A percentile compares a stretch with the other conserved stretches of the same genome.
Evolutionary conservation across 1,140 invertebrate genomes (phyloP).

Genomic region (Aphidius ervi): DNA sequence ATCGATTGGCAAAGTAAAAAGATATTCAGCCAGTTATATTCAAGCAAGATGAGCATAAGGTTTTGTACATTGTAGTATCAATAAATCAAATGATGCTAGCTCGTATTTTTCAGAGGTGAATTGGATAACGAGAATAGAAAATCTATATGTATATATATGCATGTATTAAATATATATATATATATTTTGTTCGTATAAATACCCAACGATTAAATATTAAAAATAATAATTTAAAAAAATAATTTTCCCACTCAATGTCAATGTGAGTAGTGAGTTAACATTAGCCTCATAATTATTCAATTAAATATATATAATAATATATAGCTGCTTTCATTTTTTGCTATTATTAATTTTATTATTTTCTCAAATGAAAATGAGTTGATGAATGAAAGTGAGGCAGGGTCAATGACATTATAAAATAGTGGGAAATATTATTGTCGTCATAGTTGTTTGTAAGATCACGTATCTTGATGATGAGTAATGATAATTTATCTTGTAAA

Average conservation of each 20-base stretch:
- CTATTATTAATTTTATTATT: too few species aligned
- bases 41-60: neutral
- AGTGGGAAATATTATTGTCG: neutral
- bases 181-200: neutral
- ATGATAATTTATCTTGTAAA: constrained; percentile 27
- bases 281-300: too few species aligned
- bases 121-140: constrained; percentile 13
- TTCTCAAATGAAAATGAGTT: neutral
- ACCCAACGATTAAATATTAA: too few species aligned
- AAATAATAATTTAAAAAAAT: too few species aligned
- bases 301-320: too few species aligned
- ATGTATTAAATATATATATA: neutral
- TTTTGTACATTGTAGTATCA: neutral
- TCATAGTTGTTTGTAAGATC: neutral
- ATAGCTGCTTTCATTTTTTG: too few species aligned
- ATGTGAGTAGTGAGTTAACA: neutral
- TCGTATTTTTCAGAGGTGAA: constrained; percentile 11
- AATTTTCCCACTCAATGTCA: neutral
- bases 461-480: constrained; percentile 27
- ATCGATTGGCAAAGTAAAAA: constrained; percentile 8
- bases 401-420: constrained; percentile 6
- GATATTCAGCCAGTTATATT: neutral
- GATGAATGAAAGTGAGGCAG: constrained; percentile 9
- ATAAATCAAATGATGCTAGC: constrained; percentile 8
- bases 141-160: constrained; percentile 2